Evolutionary conservation across 2,797 vertebrate genomes (phyloP), one percentile per base, ranked within the genome.

Genomic region (Anas flavirostris): DNA sequence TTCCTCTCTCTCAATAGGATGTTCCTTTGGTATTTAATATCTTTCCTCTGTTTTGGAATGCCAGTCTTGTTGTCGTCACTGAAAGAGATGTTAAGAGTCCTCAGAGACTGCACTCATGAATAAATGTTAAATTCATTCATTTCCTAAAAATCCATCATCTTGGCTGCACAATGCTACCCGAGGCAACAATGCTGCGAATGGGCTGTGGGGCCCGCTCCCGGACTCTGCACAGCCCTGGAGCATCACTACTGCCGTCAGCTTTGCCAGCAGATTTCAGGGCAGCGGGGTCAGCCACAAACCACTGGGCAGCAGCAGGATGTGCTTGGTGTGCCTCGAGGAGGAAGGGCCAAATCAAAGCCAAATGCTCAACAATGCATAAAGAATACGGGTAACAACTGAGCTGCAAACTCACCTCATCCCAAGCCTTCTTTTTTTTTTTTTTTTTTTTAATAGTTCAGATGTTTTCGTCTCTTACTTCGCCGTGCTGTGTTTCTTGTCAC

Each of bases 1-100:
- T 97, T 96, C 94, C 85, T 95, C 37, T 94, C 18, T 35, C 39
- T 91, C 64, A 66, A 7, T 68, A 91, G 33, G 17, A 90, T 31
- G 53, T 50, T 55, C 25, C 52, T 88, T 84, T 70, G 93, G 88
- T 64, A 95, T 95, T 94, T 84, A 53, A 26, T 68, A 7, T 82
- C 67, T 77, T 82, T 69, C 90, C 52, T 74, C 63, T 2, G 75
- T 86, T 93, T 86, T 55, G 18, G 73, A 93, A 93, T 68, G 43
- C 53, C 43, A 33, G 2, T 56, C 75, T 78, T 93, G 8, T 64
- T 88, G 10, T 55, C 77, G 37, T 39, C 77, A 66, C 70, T 55
- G 82, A 88, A 91, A 84, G 70, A 62, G 63, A 90, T 41, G 74
- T 55, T 70, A 85, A 91, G 35, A 70, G 76, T 93, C 43, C 31